Conservation (phyloP, 2,113 vertebrate genomes). For the Saccopteryx bilineata region DNA sequence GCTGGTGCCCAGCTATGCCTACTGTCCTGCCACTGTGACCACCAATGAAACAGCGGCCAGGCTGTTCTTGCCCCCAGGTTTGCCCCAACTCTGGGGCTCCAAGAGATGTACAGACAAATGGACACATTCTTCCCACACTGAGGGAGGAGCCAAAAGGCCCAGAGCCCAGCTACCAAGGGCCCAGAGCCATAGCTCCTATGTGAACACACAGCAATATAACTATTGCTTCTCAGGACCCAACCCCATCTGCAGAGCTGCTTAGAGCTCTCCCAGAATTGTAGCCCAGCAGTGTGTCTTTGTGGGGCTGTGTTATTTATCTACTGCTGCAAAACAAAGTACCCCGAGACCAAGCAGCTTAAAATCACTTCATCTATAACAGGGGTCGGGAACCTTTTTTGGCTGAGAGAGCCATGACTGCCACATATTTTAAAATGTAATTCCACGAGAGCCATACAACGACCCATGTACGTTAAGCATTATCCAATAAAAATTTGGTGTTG, state of each 20-base stretch:
- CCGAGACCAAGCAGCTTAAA: neutral
- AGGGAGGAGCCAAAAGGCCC: neutral
- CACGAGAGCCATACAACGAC: too few species aligned
- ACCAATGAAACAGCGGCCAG: slow-evolving; percentile 80
- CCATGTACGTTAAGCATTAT: too few species aligned
- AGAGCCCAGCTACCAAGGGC: neutral
- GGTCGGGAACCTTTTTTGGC: too few species aligned
- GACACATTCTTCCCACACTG: rapidly evolving
- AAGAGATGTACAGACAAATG: neutral
- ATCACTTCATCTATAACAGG: neutral
- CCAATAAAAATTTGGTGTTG: too few species aligned
- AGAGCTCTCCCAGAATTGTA: neutral
- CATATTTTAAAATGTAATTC: too few species aligned
- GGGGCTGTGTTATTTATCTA: neutral
- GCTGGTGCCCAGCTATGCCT: slow-evolving; percentile 80
- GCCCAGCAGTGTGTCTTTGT: neutral
- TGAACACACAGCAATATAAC: rapidly evolving
- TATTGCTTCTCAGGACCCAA: neutral
- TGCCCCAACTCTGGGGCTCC: neutral
- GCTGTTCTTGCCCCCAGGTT: slow-evolving; percentile 79
- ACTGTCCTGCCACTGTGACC: slow-evolving; percentile 49
- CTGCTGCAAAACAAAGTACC: neutral
- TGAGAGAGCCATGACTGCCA: too few species aligned
- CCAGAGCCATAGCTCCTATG: neutral
- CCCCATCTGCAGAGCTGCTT: neutral